Conservation (phyloP, 2,797 vertebrate genomes). For the Pangasius djambal region DNA sequence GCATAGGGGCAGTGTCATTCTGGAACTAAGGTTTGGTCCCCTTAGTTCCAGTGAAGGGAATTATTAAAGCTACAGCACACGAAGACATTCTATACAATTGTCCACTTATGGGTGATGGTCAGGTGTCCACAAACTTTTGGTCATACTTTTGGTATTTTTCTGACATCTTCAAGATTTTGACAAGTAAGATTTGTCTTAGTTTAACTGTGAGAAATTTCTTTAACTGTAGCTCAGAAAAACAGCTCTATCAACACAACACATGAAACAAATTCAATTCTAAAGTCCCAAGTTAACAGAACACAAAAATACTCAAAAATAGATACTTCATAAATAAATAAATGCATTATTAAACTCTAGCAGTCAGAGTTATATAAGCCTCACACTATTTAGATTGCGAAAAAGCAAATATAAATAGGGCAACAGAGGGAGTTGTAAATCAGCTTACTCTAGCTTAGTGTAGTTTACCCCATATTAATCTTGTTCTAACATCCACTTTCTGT, state of each 20-base stretch:
- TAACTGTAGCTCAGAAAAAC: background rate
- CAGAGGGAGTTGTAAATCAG: background rate
- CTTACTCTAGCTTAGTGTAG: background rate
- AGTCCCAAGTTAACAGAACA: background rate
- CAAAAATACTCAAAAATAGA: background rate
- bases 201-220: background rate
- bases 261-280: background rate
- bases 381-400: background rate
- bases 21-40: background rate
- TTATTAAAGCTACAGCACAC: background rate
- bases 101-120: background rate
- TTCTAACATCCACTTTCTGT: background rate
- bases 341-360: background rate
- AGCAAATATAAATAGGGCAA: background rate
- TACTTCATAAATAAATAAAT: background rate
- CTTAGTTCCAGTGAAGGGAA: background rate
- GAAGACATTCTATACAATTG: background rate
- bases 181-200: too few species aligned
- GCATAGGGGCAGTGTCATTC: background rate
- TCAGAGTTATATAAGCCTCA: background rate
- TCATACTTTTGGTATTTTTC: background rate
- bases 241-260: background rate
- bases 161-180: background rate
- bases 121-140: background rate
- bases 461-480: background rate